Evolutionary conservation across 2,888 invertebrate species (phyloP).

Genomic region (Baronia brevicornis): DNA sequence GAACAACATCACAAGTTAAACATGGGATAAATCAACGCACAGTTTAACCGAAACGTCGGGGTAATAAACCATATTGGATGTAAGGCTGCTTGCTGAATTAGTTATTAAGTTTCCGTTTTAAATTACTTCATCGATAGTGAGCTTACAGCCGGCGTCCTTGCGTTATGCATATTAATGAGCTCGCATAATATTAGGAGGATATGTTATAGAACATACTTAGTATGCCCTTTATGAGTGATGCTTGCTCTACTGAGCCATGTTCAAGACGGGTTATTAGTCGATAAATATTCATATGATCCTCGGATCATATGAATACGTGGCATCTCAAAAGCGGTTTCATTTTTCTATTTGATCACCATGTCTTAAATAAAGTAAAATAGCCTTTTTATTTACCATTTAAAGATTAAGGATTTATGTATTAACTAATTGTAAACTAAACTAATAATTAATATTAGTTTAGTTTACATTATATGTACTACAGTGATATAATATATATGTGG

Average conservation of each 20-base stretch:
- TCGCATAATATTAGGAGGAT: constrained; percentile 47
- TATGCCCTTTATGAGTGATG: constrained; percentile 31
- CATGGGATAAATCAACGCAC: constrained; percentile 29
- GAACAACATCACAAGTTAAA: constrained; percentile 25
- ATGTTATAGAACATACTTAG: constrained; percentile 26
- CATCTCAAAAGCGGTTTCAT: no score
- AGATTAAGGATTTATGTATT: no score
- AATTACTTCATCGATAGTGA: constrained; percentile 51
- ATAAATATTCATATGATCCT: constrained; percentile 29
- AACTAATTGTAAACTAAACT: no score
- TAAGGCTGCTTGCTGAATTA: constrained; percentile 63
- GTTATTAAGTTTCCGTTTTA: constrained; percentile 57
- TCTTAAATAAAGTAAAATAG: no score
- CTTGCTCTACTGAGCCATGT: constrained; percentile 27
- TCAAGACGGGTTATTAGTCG: constrained; percentile 29
- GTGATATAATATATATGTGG: no score
- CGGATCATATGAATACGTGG: no score
- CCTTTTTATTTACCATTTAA: no score
- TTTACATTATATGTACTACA: no score
- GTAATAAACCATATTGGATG: constrained; percentile 47
- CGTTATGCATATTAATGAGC: constrained; percentile 66
- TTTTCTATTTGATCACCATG: no score
- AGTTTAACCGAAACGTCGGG: constrained; percentile 30
- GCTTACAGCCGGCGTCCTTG: constrained; percentile 48
- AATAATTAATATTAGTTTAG: no score